Evolutionary conservation across 2,797 vertebrate genomes (phyloP).

Genomic region (Hippocampus kuda): DNA sequence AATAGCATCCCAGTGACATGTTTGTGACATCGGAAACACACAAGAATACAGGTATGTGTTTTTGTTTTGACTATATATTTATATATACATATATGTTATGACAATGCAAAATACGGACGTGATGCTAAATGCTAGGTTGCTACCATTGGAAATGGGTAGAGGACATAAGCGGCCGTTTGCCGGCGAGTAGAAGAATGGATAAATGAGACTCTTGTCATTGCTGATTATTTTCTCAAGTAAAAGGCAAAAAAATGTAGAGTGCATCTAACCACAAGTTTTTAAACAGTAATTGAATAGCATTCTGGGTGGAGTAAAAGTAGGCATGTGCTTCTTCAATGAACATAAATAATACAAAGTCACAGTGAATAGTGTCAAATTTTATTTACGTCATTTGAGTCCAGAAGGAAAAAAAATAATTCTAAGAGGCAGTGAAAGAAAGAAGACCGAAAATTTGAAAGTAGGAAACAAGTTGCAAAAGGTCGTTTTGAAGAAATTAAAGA

Average conservation of each 20-base stretch:
- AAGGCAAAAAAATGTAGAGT: neutral
- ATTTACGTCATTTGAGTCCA: too few species aligned
- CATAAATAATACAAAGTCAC: neutral
- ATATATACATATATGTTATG: neutral
- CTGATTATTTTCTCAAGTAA: neutral
- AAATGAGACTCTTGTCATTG: neutral
- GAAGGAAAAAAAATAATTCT: too few species aligned
- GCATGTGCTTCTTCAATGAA: neutral
- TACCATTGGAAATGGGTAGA: neutral
- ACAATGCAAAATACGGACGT: neutral
- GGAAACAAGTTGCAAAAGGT: too few species aligned
- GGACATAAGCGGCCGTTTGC: neutral
- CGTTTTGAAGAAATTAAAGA: too few species aligned
- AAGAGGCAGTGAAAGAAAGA: too few species aligned
- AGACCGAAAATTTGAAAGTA: too few species aligned
- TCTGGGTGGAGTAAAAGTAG: neutral
- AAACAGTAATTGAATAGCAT: neutral
- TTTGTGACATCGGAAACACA: neutral
- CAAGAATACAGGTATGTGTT: constrained; percentile 18
- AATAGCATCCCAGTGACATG: neutral
- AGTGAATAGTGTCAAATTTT: too few species aligned
- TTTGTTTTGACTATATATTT: neutral
- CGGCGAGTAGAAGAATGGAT: neutral
- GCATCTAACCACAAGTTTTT: neutral
- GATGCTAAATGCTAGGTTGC: neutral